Evolutionary conservation across 2,797 vertebrate genomes (phyloP).

Genomic region (Margarornis squamiger): DNA sequence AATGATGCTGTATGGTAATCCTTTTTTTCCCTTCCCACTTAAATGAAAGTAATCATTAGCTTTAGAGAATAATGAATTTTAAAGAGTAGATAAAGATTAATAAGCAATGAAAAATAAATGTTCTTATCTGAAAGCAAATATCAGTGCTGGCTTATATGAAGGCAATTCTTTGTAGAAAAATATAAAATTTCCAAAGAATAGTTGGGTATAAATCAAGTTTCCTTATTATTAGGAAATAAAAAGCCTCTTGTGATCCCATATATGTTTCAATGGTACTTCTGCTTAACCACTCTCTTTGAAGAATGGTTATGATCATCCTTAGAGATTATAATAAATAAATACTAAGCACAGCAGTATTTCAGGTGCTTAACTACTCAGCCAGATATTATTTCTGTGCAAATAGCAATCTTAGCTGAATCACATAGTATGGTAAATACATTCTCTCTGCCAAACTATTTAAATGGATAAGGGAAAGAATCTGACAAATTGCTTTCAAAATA

Average conservation of each 20-base stretch:
- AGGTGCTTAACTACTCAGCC: neutral
- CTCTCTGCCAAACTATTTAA: neutral
- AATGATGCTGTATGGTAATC: neutral
- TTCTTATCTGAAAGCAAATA: neutral
- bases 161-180: neutral
- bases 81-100: neutral
- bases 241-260: neutral
- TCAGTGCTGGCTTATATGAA: neutral
- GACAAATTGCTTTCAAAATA: neutral
- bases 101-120: neutral
- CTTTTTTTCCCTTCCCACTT: neutral
- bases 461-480: neutral
- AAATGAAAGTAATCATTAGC: neutral
- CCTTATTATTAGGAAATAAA: neutral
- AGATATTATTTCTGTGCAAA: neutral
- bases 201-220: neutral
- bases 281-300: neutral
- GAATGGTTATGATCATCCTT: neutral
- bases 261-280: neutral
- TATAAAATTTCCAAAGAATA: neutral
- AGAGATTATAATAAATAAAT: neutral
- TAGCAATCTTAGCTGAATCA: neutral
- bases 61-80: neutral
- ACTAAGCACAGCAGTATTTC: neutral
- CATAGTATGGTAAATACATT: neutral